Percentiles rank a stretch among this genome's conserved stretches.
Conservation (phyloP, 2,113 vertebrate genomes). For the Malurus cyaneus region DNA sequence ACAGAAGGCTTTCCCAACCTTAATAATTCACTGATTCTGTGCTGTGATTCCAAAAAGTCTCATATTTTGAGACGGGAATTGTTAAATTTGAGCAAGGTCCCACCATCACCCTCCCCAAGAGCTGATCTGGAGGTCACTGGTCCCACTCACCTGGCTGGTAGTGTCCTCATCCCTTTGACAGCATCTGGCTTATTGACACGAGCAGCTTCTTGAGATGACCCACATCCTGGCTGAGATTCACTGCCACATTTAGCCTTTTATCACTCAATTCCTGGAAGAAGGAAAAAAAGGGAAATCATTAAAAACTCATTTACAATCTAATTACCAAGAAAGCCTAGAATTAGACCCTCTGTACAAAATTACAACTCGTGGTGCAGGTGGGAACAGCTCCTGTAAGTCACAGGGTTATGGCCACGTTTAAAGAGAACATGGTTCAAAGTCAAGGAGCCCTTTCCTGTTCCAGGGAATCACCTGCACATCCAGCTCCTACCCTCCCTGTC, state of each 20-base stretch:
- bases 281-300: not conserved
- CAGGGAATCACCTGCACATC: not conserved
- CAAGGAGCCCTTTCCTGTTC: not conserved
- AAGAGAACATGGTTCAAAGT: not conserved
- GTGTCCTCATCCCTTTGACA: conserved; percentile 82
- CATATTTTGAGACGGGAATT: not conserved
- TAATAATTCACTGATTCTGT: not conserved
- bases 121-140: not conserved
- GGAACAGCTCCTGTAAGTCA: not conserved
- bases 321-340: conserved; percentile 44
- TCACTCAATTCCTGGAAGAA: conserved; percentile 83
- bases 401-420: not conserved
- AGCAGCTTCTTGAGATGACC: conserved; percentile 90
- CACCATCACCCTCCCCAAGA: not conserved
- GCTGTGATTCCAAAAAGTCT: not conserved
- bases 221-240: conserved; percentile 89
- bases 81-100: not conserved
- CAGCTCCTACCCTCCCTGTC: not conserved
- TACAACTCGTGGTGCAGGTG: not conserved
- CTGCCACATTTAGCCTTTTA: conserved; percentile 80
- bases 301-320: conserved; percentile 41
- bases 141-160: conserved; percentile 67
- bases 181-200: conserved; percentile 84
- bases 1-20: not conserved
- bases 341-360: not conserved